Base-by-base conservation (phyloP, 2,797 vertebrate genomes). In the Hypotaenidia okinawae region DNA sequence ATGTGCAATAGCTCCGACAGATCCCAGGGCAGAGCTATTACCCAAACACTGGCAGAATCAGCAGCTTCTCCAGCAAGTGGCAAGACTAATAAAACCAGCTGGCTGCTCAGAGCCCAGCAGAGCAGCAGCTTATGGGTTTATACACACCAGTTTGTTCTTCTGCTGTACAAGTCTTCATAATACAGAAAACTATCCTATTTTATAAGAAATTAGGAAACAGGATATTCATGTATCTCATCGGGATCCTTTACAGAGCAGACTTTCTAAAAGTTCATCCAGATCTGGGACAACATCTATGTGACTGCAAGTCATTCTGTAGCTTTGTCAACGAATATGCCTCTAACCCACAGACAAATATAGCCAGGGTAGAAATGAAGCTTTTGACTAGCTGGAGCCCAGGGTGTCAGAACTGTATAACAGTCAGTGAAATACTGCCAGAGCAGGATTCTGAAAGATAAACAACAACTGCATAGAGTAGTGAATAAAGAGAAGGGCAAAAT, bases 41-140 rank as follows among this genome's bases (percentile, higher is more conserved):
- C 80, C 76, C 90, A 94, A 94, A 96, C 54, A 62, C 85, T 83
- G 78, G 55, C 84, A 93, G 78, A 79, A 76, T 41, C 57, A 24
- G 75, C 0, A 0, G 72, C 75, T 93, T 80, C 72, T 89, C 68
- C 76, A 89, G 68, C 2, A 1, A 96, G 80, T 47, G 84, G 70
- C 37, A 94, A 84, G 82, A 78, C 76, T 78, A 91, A 94, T 81
- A 94, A 91, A 89, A 78, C 69, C 93, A 94, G 86, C 85, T 78
- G 78, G 69, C 73, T 94, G 62, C 55, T 81, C 85, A 51, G 37
- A 94, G 45, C 51, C 62, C 83, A 72, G 80, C 79, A 91, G 79
- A 77, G 66, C 58, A 78, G 41, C 0, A 0, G 23, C 13, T 78
- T 41, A 27, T 41, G 49, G 54, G 37, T 90, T 94, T 94, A 47